A percentile compares a stretch with the other conserved stretches of the same genome.
These are phyloP conservation scores for Eulemur albifrons DNA, from an alignment of 2,797 vertebrate genomes.

Conservation along the genomic window DNA sequence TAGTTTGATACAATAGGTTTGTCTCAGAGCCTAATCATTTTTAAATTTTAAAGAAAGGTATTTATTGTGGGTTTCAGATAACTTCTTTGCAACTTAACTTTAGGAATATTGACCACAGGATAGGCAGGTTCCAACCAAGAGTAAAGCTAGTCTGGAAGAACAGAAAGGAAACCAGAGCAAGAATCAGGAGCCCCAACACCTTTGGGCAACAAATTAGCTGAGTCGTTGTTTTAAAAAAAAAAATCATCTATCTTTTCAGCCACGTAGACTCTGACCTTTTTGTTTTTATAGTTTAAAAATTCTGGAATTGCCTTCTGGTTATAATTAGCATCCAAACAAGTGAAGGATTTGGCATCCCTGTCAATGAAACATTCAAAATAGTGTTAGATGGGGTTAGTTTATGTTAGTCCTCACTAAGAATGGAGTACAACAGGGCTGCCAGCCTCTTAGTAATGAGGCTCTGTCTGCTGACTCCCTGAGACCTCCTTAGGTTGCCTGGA, in stretches of 20 bases:
- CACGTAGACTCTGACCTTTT: background rate
- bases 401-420: background rate
- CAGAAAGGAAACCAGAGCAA: background rate
- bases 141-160: background rate
- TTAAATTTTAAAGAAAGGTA: conserved; percentile 14
- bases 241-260: background rate
- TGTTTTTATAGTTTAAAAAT: background rate
- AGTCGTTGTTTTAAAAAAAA: background rate
- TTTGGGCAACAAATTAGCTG: background rate
- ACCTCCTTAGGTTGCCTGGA: background rate
- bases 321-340: conserved; percentile 7
- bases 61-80: background rate
- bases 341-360: background rate
- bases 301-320: background rate
- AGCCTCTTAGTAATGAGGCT: background rate
- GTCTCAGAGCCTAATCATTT: conserved; percentile 16
- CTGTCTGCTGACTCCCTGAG: background rate
- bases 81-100: conserved; percentile 15
- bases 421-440: background rate
- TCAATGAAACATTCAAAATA: background rate
- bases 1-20: background rate
- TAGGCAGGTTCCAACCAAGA: background rate
- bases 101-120: background rate
- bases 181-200: background rate
- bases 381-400: background rate